phyloP scores from a whole-genome alignment of 1,140 invertebrate genomes.

The Telenomus remus region DNA sequence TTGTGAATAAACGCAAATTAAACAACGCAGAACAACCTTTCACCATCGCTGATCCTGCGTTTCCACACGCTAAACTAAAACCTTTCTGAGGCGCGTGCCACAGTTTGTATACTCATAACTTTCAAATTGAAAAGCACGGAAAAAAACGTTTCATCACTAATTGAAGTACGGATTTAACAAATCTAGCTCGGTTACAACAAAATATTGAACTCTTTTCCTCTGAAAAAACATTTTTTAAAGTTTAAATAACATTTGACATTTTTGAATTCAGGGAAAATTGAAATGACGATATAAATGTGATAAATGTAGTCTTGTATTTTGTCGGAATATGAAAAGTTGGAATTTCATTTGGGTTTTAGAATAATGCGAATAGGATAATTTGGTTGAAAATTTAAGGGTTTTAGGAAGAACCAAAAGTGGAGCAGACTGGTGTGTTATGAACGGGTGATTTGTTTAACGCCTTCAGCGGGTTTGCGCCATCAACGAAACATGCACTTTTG shows the following conservation, averaged over 20 bases:
- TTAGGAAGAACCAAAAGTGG: background rate
- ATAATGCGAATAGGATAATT: background rate
- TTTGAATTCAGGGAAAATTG: too few species aligned
- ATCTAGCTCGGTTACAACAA: too few species aligned
- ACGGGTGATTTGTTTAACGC: constrained; percentile 24
- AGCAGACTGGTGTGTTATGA: background rate
- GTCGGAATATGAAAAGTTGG: too few species aligned
- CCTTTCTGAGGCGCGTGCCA: constrained; percentile 19
- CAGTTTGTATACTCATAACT: background rate
- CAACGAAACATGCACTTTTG: constrained; percentile 33
- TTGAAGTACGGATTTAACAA: too few species aligned
- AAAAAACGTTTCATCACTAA: too few species aligned
- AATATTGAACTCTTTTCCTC: too few species aligned
- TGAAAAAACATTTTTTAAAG: too few species aligned
- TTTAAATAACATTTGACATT: too few species aligned
- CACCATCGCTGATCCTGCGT: constrained; percentile 43
- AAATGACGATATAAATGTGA: too few species aligned
- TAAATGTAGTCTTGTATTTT: too few species aligned
- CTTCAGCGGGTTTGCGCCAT: constrained; percentile 25
- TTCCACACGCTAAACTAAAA: constrained; percentile 29
- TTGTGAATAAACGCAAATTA: constrained; percentile 47
- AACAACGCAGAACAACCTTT: constrained; percentile 39
- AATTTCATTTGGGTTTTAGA: too few species aligned
- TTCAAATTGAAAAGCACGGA: background rate
- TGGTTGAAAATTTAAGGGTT: background rate